Percentiles rank a stretch among this genome's conserved stretches.
Conservation (phyloP, 2,797 vertebrate genomes). For the Coccyzus lansbergi region DNA sequence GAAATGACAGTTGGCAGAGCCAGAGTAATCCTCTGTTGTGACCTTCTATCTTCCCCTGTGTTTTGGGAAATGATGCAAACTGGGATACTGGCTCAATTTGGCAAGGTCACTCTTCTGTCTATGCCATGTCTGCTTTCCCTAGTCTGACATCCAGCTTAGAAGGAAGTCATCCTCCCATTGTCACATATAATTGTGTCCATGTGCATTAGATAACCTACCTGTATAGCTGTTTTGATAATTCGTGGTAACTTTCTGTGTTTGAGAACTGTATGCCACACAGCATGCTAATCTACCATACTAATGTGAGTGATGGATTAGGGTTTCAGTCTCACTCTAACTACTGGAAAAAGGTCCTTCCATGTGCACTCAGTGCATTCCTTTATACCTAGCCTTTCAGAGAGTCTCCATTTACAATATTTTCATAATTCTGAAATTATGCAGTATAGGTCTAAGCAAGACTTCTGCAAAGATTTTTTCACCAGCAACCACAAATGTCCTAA, state of each 20-base stretch:
- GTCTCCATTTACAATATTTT: background rate
- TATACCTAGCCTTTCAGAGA: background rate
- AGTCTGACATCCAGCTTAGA: background rate
- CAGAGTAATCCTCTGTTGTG: rapidly evolving
- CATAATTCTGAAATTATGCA: background rate
- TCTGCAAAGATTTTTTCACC: background rate
- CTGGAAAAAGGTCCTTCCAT: background rate
- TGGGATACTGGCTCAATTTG: background rate
- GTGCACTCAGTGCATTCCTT: background rate
- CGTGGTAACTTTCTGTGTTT: background rate
- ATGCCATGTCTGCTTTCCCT: background rate
- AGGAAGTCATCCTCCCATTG: background rate
- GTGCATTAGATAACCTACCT: background rate
- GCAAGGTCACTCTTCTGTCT: background rate
- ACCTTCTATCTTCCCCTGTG: background rate
- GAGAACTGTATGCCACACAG: background rate
- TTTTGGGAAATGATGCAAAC: background rate
- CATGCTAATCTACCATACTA: background rate
- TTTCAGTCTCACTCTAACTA: background rate
- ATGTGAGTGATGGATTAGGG: constrained; percentile 4
- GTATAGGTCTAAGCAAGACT: background rate
- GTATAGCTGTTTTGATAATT: background rate
- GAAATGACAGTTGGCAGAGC: background rate
- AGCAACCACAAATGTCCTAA: background rate
- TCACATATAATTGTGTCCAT: background rate